Base-by-base conservation (phyloP, 1,140 invertebrate genomes). In the Drosophila hydei region DNA sequence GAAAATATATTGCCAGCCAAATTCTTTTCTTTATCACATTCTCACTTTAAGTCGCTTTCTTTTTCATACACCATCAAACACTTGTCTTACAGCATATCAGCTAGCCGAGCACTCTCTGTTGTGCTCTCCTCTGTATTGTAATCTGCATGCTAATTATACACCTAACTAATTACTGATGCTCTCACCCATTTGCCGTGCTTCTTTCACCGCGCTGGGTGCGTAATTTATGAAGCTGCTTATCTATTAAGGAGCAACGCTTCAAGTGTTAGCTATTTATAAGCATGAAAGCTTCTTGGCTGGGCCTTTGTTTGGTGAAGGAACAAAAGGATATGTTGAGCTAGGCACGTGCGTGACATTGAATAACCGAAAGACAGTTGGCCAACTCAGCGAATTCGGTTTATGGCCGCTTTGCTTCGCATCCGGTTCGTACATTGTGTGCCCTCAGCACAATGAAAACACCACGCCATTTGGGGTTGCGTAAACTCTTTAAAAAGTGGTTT, bases 71-170 rank as follows among this genome's bases (percentile, higher is more conserved):
- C 30, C 6, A 33, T 33, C 30, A 1, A 33, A 33, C 30, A 33
- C 3, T 33, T 33, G 30, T 33, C 30, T 1, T 21, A 30, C n/a
- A 30, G 25, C 9, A 23, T 51, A 51, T 30, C 25, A 8, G 1
- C 9, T 30, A 30, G 48, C 30, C 25, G 21, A 5, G 45, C n/a
- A 11, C 6, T 23, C 19, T n/a, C 8, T 30, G 16, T 16, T n/a
- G 3, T 11, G 14, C 8, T 30, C 60, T 55, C 78, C 36, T 60
- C 54, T 48, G 48, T 68, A 72, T 80, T 72, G 12, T 77, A 77
- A 74, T 72, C 69, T 77, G 68, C 56, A 80, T 80, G 64, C 80
- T 84, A 78, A 84, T 84, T 84, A 85, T 80, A 70, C 73, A 63
- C 36, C 56, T 61, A 38, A 23, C 61, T 78, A 85, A 77, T 84